A percentile compares a stretch with the other conserved stretches of the same genome.
These are phyloP conservation scores for Chelon auratus DNA, from an alignment of 2,797 vertebrate genomes.

Conservation along the genomic window DNA sequence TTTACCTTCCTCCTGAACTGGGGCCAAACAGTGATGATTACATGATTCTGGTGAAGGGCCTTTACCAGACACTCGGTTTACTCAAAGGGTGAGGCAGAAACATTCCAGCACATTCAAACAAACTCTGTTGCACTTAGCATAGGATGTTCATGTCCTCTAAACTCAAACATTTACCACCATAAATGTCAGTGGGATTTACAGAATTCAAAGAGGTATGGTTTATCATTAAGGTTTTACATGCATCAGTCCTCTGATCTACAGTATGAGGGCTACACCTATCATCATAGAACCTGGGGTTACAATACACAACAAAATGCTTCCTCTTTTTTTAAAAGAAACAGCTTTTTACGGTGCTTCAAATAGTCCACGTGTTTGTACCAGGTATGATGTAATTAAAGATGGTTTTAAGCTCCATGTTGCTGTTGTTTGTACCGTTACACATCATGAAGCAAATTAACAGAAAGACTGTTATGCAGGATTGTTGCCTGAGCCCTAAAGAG, in stretches of 20 bases:
- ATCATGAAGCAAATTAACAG: slow-evolving; percentile 1
- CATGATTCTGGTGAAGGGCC: background rate
- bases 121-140: background rate
- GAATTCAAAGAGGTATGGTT: background rate
- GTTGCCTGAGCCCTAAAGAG: background rate
- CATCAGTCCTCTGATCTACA: no score
- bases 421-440: slow-evolving; percentile 8
- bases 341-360: no score
- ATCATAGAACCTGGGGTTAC: no score
- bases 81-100: background rate
- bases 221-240: background rate
- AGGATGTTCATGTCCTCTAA: slow-evolving; percentile 3
- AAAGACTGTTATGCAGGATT: slow-evolving; percentile 12
- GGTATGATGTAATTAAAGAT: background rate
- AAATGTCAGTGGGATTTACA: background rate
- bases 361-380: no score
- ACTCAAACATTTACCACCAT: slow-evolving; percentile 1
- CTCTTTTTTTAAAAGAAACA: background rate
- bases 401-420: background rate
- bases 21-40: background rate
- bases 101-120: background rate
- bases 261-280: no score
- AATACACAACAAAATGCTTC: background rate
- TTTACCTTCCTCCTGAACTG: background rate
- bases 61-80: background rate